Base-by-base conservation (phyloP, 2,888 invertebrate genomes). In the Bombylius discolor region DNA sequence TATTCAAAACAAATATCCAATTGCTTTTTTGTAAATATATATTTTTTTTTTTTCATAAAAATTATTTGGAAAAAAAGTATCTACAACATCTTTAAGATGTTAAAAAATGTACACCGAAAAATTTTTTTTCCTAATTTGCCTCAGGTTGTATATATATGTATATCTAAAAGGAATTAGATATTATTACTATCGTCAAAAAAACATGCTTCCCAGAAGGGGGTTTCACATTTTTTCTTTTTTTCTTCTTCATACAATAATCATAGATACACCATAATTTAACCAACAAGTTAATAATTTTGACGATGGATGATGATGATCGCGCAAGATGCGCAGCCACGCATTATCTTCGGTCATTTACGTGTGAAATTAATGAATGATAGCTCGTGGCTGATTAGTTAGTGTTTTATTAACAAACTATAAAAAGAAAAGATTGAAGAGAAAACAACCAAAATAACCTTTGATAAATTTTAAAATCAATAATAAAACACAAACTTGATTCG, bases 301-400 rank as follows among this genome's bases (percentile, higher is more conserved):
- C 36, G 36, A 36, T 9, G 36, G 9, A 42, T 42, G 12, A 42
- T 42, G 39, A 42, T 42, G 39, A 42, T 42, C 23, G 23, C 44
- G 33, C 32, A 33, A 32, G 49, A 49, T 11, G 23, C 11, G 12
- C 36, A 46, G 44, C 42, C n/a, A 33, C 49, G 42, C 36, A 39
- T 53, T 53, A 32, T 53, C 53, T 53, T 32, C 48, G 44, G 48
- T 53, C 44, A 53, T 53, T 53, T 53, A 44, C 47, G 44, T 53
- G 49, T 42, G 49, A 53, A 53, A 53, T 53, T 53, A 53, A 53
- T 53, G 53, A 53, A 44, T 33, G 53, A 53, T 53, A 53, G 44
- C 53, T 23, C 39, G 42, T 44, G 42, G 49, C 49, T 23, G 39
- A 9, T 46, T 42, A 42, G 39, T 11, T 42, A 11, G 8, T 11